phyloP scores from a whole-genome alignment of 2,113 vertebrate species.

The Rhinolophus ferrumequinum region DNA sequence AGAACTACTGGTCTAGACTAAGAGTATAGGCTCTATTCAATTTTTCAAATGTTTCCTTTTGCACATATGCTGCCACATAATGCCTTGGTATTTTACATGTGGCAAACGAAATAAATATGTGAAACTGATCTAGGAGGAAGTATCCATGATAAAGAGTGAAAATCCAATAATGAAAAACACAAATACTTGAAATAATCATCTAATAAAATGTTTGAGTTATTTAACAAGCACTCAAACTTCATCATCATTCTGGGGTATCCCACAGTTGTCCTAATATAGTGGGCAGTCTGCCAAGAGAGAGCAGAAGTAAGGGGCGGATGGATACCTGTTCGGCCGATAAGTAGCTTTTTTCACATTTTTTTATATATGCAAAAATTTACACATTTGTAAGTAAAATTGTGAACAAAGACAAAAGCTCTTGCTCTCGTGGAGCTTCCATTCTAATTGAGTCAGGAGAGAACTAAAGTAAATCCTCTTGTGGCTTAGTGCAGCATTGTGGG shows the following conservation, averaged over 20 bases:
- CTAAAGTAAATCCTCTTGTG: background rate
- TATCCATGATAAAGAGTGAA: background rate
- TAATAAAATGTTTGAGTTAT: background rate
- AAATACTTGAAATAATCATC: background rate
- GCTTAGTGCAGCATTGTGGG: background rate
- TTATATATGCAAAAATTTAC: background rate
- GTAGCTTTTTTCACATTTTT: background rate
- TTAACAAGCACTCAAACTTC: background rate
- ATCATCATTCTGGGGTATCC: background rate
- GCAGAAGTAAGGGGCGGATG: background rate
- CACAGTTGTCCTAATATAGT: background rate
- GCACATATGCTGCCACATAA: background rate
- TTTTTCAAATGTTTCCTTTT: constrained; percentile 40
- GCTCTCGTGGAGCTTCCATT: background rate
- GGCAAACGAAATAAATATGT: constrained; percentile 17
- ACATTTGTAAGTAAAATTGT: background rate
- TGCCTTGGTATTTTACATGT: constrained; percentile 23
- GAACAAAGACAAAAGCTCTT: background rate
- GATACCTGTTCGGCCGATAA: background rate
- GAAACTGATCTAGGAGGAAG: constrained; percentile 24
- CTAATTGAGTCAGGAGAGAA: background rate
- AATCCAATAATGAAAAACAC: background rate
- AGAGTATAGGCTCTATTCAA: background rate
- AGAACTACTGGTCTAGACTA: background rate
- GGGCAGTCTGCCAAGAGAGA: background rate